Base-by-base conservation (phyloP, 2,113 vertebrate genomes). In the Elephantulus edwardii region DNA sequence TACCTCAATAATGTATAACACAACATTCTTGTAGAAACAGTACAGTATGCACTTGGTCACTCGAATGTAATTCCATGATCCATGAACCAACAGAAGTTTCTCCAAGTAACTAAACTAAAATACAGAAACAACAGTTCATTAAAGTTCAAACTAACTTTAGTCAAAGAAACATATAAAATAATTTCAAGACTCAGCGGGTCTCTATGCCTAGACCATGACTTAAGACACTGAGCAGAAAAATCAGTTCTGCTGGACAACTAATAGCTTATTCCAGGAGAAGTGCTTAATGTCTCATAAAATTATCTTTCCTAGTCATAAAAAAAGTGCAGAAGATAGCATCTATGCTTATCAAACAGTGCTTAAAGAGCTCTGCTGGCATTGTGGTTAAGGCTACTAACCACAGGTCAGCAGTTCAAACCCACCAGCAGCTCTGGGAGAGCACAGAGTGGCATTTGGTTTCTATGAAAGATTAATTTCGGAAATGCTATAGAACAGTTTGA, bases 41-140 rank as follows among this genome's bases (percentile, higher is more conserved):
- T 94, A 86, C n/a, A 94, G 66, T 72, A 92, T 78, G 71, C 93
- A 94, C 77, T 92, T 94, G 24, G 93, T 93, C 68, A 88, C 93
- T 81, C 93, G 80, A 87, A 91, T 88, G 28, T 91, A 91, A 88
- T 76, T 88, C 93, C 93, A 95, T 50, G 84, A 20, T 79, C 93
- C 92, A 38, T 93, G 91, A 75, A 95, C 93, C 74, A 93, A 64
- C 30, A 95, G 75, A 81, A 95, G 84, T 38, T 93, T 95, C 75
- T 91, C 88, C 68, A 95, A 84, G 84, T 93, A 77, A 60, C 93
- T 81, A 85, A 95, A 93, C 84, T 95, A 72, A 70, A 92, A 91
- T 42, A 83, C 44, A 79, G 42, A 91, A 86, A 85, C 40, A 71
- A 42, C 0, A 48, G 28, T 88, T 44, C 88, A 74, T 28, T 7